Evolutionary conservation across 2,888 invertebrate genomes (phyloP), one percentile per base, ranked within the genome.

Genomic region (Vannuccia rotundouncinata): DNA sequence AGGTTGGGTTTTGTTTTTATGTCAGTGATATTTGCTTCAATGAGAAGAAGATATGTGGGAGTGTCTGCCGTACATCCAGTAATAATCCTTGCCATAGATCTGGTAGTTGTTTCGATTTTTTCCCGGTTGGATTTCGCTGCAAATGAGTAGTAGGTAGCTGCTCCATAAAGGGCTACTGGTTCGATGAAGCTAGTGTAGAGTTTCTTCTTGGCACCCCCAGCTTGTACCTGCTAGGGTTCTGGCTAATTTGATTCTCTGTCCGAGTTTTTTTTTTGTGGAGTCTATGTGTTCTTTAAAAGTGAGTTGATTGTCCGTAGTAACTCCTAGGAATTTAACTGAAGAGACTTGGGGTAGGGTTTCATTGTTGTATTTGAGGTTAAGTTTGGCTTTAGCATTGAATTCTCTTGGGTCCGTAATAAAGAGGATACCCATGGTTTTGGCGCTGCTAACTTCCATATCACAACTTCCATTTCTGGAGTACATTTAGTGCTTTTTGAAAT

Each of bases 311-410:
- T 45, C 45, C 5, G 17, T 5, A 17, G 66, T 66, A 22, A 66
- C 66, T 66, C 66, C 66, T 66, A 66, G 66, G 22, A 66, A 66
- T 66, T 66, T 66, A 22, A 66, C 66, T 22, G 10, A n/a, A 22
- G 66, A 66, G 10, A 66, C 66, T 66, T 66, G 66, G 13, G 5
- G 66, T 2, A 77, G 77, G 0, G 30, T 1, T 31, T 77, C 77
- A 27, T 59, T 59, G 2, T 59, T 59, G 31, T 45, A 45, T 22
- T 29, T 30, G 0, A 77, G 77, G 2, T 77, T 25, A 0, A 77
- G 25, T 31, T 77, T 5, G 29, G 59, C 77, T 30, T 77, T 77
- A 22, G 45, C 77, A 27, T 31, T 29, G 29, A 25, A 22, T 29
- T 77, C 77, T 29, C 1, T 25, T 1, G 77, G 77, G 2, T 5